Evolutionary conservation across 2,888 invertebrate genomes (phyloP).

Genomic region (Leptinotarsa haldemani): DNA sequence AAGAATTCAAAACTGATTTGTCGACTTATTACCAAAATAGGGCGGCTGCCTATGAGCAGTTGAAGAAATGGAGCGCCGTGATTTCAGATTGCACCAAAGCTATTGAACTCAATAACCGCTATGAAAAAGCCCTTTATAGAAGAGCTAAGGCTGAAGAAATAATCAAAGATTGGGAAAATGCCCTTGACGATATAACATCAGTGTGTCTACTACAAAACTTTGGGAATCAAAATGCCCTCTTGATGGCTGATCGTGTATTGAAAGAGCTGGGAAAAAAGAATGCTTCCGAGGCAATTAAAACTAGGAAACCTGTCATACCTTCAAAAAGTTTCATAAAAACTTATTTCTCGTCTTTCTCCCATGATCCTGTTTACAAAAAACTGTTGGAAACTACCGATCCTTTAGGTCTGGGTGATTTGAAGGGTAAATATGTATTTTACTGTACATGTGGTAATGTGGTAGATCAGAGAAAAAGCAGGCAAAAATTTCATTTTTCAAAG

Average conservation of each 20-base stretch:
- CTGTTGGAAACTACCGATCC: conserved; percentile 64
- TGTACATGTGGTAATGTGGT: too few species aligned
- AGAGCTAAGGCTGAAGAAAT: conserved; percentile 87
- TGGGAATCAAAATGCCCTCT: conserved; percentile 81
- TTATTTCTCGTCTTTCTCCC: conserved; percentile 88
- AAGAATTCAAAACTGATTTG: conserved; percentile 77
- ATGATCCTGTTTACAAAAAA: conserved; percentile 80
- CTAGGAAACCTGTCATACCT: conserved; percentile 80
- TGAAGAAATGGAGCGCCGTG: conserved; percentile 86
- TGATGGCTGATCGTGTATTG: conserved; percentile 88
- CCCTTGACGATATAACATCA: conserved; percentile 92
- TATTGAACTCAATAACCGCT: conserved; percentile 84
- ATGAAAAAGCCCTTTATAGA: conserved; percentile 87
- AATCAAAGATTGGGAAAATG: conserved; percentile 80
- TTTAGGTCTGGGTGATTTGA: conserved; percentile 59
- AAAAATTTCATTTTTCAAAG: too few species aligned
- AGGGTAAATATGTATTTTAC: conserved; percentile 48
- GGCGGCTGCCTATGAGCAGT: conserved; percentile 93
- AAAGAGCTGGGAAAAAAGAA: conserved; percentile 83
- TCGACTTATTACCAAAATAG: conserved; percentile 96
- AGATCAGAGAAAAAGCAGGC: too few species aligned
- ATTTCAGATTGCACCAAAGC: conserved; percentile 90
- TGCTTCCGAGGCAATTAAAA: conserved; percentile 79
- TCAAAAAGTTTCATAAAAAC: conserved; percentile 88
- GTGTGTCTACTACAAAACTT: conserved; percentile 92